Evolutionary conservation across 2,113 vertebrate genomes (phyloP).

Genomic region (Microtus pennsylvanicus): DNA sequence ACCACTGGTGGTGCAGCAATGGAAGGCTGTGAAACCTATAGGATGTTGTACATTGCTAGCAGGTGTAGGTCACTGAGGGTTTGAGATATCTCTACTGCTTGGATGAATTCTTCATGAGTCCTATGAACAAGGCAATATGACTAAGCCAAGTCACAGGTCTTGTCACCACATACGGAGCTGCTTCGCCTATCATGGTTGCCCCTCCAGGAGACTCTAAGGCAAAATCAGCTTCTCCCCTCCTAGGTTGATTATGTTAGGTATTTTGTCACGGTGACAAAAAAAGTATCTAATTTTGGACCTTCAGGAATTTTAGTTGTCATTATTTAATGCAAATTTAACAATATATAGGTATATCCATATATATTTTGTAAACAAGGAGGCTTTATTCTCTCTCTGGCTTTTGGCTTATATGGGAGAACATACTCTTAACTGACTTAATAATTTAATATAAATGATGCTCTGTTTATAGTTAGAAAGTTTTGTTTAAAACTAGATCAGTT

Average conservation of each 20-base stretch:
- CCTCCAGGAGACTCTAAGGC: too few species aligned
- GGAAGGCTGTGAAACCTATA: not conserved
- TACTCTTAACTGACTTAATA: not conserved
- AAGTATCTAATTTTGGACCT: not conserved
- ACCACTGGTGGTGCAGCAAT: too few species aligned
- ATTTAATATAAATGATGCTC: not conserved
- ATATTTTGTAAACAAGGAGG: not conserved
- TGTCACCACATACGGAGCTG: not conserved
- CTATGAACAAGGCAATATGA: not conserved
- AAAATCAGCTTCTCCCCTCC: not conserved
- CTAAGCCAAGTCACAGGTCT: not conserved
- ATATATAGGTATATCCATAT: not conserved
- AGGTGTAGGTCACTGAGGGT: not conserved
- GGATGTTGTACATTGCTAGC: not conserved
- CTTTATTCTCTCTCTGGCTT: not conserved
- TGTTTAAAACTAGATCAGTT: not conserved
- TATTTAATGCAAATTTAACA: not conserved
- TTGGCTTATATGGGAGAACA: not conserved
- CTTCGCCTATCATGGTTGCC: accelerated
- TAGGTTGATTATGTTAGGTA: not conserved
- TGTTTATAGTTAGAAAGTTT: not conserved
- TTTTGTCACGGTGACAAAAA: not conserved
- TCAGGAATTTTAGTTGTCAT: not conserved
- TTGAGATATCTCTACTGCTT: too few species aligned
- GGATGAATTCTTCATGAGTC: not conserved